Percentiles rank a stretch among this genome's conserved stretches.
Evolutionary conservation across 2,888 invertebrate genomes (phyloP).

Genomic region (Ormyrus thymus): DNA sequence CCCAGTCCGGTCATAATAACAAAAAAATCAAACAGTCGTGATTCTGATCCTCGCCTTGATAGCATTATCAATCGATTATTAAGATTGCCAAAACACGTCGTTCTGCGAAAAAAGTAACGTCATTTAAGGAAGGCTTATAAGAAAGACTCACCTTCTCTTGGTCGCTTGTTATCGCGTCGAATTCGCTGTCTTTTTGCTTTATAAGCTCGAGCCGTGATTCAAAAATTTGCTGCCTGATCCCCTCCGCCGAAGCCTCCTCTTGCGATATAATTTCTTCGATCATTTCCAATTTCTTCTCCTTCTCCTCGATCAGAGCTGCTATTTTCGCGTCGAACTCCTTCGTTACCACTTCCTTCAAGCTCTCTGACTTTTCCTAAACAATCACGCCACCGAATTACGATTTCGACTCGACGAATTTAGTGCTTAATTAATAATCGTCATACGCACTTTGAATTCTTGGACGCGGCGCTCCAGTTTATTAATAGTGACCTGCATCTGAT

Average conservation of each 20-base stretch:
- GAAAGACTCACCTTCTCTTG: neutral
- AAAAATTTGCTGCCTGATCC: conserved; percentile 75
- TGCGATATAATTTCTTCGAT: conserved; percentile 61
- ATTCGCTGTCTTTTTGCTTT: no score
- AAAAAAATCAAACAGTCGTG: no score
- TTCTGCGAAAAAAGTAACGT: no score
- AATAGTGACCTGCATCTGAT: conserved; percentile 78
- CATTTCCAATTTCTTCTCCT: conserved; percentile 75
- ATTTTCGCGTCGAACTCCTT: conserved; percentile 77
- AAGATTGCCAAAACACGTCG: no score
- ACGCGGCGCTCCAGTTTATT: conserved; percentile 77
- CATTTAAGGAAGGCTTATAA: neutral
- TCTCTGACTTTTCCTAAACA: conserved; percentile 76
- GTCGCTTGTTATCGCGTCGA: no score
- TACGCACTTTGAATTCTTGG: conserved; percentile 77
- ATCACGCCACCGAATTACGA: neutral
- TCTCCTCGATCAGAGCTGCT: conserved; percentile 75
- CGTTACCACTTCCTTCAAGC: conserved; percentile 77
- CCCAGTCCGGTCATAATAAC: no score
- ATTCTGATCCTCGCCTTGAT: no score
- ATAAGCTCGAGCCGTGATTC: conserved; percentile 75
- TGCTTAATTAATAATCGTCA: neutral
- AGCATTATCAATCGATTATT: no score
- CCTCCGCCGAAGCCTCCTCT: conserved; percentile 71
- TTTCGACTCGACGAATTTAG: neutral